Conservation (phyloP, 2,113 vertebrate genomes). For the Cepphus grylle region DNA sequence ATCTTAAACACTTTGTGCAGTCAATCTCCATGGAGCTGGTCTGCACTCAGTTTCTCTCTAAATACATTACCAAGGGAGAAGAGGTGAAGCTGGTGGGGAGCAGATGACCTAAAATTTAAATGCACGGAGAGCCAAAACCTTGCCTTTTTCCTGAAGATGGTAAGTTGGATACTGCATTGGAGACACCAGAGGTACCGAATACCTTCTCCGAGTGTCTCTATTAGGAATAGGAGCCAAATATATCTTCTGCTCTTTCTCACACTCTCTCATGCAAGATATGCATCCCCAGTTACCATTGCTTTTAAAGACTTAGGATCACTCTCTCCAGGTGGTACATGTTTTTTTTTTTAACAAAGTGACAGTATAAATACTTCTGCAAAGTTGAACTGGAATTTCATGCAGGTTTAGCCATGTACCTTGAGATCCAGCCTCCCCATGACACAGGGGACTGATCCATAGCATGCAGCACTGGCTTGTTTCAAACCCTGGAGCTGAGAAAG, state of each 20-base stretch:
- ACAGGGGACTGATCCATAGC: not conserved
- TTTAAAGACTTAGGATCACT: not conserved
- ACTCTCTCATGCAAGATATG: not conserved
- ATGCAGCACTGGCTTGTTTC: not conserved
- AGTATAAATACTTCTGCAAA: not conserved
- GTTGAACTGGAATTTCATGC: not conserved
- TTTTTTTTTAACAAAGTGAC: not conserved
- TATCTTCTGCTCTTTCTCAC: not conserved
- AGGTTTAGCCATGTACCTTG: not conserved
- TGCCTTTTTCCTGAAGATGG: not conserved
- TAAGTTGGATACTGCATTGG: not conserved
- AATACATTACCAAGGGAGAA: not conserved
- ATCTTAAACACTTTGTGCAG: not conserved
- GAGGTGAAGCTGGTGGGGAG: not conserved
- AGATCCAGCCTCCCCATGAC: accelerated
- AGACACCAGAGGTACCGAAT: not conserved
- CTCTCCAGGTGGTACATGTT: not conserved
- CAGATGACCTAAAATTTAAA: not conserved
- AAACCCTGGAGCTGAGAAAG: not conserved
- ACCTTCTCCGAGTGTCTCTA: not conserved
- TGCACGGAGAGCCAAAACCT: not conserved
- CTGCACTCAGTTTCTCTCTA: not conserved
- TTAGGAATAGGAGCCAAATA: not conserved
- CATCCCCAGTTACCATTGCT: not conserved
- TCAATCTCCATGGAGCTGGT: not conserved